phyloP scores from a whole-genome alignment of 2,113 vertebrate genomes.

The Hyaena hyaena region DNA sequence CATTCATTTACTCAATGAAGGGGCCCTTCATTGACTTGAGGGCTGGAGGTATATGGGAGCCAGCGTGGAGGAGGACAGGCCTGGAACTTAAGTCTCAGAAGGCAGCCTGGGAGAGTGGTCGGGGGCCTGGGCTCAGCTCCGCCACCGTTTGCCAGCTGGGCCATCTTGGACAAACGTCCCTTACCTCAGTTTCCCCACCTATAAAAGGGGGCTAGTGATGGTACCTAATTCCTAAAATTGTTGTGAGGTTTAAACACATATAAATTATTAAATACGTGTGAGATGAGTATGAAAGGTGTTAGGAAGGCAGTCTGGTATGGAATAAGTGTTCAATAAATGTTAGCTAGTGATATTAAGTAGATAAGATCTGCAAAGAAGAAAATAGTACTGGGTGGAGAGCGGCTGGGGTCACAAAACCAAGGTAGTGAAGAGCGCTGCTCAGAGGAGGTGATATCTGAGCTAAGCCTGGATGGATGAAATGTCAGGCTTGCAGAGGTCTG shows the following conservation, averaged over 20 bases:
- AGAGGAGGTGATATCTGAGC: not conserved
- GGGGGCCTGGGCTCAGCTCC: not conserved
- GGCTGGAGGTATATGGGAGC: fast-evolving
- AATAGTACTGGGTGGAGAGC: not conserved
- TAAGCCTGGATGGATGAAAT: not conserved
- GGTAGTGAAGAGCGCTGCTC: not conserved
- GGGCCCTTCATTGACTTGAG: not conserved
- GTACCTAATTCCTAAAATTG: not conserved
- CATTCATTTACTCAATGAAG: not conserved
- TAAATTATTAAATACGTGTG: not conserved
- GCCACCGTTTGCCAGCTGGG: not conserved
- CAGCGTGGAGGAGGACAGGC: fast-evolving
- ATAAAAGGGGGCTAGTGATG: not conserved
- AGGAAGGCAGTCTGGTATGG: not conserved
- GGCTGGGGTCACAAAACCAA: fast-evolving
- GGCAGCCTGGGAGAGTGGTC: not conserved
- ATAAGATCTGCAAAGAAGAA: not conserved
- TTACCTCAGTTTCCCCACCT: not conserved
- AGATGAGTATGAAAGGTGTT: not conserved
- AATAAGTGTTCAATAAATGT: not conserved
- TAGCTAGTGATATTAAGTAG: not conserved
- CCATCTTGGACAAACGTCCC: not conserved
- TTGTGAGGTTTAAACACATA: not conserved
- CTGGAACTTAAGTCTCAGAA: not conserved
- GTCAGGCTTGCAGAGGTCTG: not conserved